phyloP scores from a whole-genome alignment of 2,888 invertebrate species.

The Vandiemenella viatica region DNA sequence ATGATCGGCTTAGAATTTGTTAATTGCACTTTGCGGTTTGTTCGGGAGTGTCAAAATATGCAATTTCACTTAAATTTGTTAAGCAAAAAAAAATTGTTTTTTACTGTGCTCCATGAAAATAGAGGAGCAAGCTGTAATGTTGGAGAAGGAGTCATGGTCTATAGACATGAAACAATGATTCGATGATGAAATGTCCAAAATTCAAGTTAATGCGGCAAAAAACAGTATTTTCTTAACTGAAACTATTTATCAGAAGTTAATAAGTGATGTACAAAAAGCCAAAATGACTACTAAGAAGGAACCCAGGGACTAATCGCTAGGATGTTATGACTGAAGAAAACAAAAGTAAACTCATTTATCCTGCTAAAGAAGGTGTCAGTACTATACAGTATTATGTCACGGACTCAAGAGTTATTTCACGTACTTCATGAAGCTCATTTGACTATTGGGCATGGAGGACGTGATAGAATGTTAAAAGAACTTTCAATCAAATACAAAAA shows the following conservation, averaged over 20 bases:
- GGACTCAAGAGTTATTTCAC: slow-evolving; percentile 19
- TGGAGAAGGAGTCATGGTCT: neutral
- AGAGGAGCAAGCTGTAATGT: neutral
- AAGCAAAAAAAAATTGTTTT: too few species aligned
- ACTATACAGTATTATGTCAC: slow-evolving; percentile 8
- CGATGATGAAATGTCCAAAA: neutral
- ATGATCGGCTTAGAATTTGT: neutral
- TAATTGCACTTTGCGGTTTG: neutral
- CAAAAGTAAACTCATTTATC: slow-evolving; percentile 1
- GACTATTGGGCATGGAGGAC: slow-evolving; percentile 20
- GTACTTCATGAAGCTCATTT: slow-evolving; percentile 20
- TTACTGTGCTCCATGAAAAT: too few species aligned
- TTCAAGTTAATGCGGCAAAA: neutral
- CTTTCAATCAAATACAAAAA: slow-evolving; percentile 19
- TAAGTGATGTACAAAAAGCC: neutral
- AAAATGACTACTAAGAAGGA: neutral
- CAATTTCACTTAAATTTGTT: too few species aligned
- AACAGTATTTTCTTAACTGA: neutral
- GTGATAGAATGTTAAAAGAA: slow-evolving; percentile 20
- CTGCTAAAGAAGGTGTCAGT: neutral
- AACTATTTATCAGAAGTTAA: slow-evolving; percentile 1
- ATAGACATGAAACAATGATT: neutral
- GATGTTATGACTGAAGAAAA: neutral
- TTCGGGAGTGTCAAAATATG: neutral
- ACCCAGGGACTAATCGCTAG: neutral